Base-by-base conservation (phyloP, 2,113 vertebrate genomes). In the Otocyon megalotis region DNA sequence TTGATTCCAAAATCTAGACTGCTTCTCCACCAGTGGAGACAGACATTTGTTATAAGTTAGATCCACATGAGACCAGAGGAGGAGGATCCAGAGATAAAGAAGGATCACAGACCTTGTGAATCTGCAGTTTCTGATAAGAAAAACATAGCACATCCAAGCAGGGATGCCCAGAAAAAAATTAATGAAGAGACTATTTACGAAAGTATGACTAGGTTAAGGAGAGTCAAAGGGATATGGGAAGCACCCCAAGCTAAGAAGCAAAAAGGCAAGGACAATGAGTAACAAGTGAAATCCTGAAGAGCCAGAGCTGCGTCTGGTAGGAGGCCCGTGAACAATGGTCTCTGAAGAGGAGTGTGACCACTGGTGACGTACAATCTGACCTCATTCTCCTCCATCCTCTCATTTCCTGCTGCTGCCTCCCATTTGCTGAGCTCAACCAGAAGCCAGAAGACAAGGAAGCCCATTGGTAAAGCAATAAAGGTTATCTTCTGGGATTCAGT, bases 1-100 rank as follows among this genome's bases (percentile, higher is more conserved):
- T 65, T 77, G n/a, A 95, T 63, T 92, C 76, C 4, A 63, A 94
- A 56, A 79, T 94, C 13, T 83, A 79, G 6, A 92, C 4, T 84
- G 11, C 17, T 82, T 77, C 10, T 60, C 56, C 43, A 91, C 3
- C 30, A 94, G 8, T 79, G 8, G 24, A 26, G 69, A 63, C 77
- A 32, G 26, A 92, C 22, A 77, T 48, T 83, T 96, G 71, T 71
- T 32, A 53, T 87, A 74, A 32, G 22, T 50, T 22, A 91, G 32
- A 83, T 26, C n/a, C 17, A 65, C 32, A 83, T 56, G 30, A 90
- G 30, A 79, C 8, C 28, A 77, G 77, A 83, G 43, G 13, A 3
- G 28, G 80, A 90, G 30, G 20, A 67, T 67, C 16, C 37, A 81
- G 37, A 82, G 14, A 74, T 20, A 95, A 86, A 89, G 37, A 81